These are phyloP conservation scores for Apus apus DNA, from an alignment of 2,113 vertebrate genomes.

Conservation along the genomic window DNA sequence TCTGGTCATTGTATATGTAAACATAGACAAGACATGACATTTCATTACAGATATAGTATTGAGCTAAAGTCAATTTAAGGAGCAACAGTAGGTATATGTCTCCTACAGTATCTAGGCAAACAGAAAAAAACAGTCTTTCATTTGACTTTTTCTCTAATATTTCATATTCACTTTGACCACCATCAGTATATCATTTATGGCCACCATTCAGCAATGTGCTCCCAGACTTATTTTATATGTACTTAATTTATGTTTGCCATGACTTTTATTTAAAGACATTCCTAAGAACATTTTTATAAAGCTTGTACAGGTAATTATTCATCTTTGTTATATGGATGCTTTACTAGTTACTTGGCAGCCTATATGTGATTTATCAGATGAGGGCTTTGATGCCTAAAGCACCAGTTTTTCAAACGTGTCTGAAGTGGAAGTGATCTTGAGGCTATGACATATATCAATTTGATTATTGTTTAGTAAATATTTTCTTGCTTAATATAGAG, in stretches of 20 bases:
- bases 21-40: not conserved
- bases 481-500: conserved; percentile 33
- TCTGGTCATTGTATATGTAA: not conserved
- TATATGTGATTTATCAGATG: conserved; percentile 50
- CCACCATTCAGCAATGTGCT: not conserved
- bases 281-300: conserved; percentile 64
- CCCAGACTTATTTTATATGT: conserved; percentile 34
- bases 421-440: conserved; percentile 39
- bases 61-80: not conserved
- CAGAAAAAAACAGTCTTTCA: not conserved
- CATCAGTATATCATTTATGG: not conserved
- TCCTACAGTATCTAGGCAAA: not conserved
- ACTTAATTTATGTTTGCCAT: conserved; percentile 41
- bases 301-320: conserved; percentile 26
- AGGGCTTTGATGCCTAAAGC: conserved; percentile 10
- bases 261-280: conserved; percentile 64
- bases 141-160: not conserved
- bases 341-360: conserved; percentile 48
- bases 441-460: conserved; percentile 42
- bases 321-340: conserved; percentile 34
- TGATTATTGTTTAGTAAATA: conserved; percentile 44
- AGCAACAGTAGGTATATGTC: not conserved
- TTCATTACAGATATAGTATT: not conserved
- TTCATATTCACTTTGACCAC: not conserved
- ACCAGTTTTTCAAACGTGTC: conserved; percentile 41